Percentiles rank a stretch among this genome's conserved stretches.
phyloP scores from a whole-genome alignment of 2,113 vertebrate species.

The Geococcyx californianus region DNA sequence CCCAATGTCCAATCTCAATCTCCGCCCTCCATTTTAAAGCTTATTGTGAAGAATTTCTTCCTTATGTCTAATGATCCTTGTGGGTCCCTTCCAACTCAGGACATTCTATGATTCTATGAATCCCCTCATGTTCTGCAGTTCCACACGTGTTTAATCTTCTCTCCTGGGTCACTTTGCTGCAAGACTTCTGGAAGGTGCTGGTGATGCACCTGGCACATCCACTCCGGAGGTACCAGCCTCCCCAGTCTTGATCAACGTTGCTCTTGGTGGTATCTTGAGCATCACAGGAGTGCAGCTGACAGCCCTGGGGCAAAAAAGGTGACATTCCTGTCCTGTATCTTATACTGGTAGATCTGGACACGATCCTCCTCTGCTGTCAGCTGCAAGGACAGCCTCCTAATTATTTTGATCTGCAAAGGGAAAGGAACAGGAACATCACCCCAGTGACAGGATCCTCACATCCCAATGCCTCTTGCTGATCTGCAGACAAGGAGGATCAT shows the following conservation, averaged over 20 bases:
- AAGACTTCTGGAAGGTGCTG: background rate
- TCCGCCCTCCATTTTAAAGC: too few relatives aligned
- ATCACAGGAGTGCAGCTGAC: slow-evolving; percentile 88
- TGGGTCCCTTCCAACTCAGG: too few relatives aligned
- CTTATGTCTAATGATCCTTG: too few relatives aligned
- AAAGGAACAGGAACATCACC: background rate
- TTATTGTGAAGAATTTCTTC: too few relatives aligned
- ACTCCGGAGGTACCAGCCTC: background rate
- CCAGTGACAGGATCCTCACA: too few relatives aligned
- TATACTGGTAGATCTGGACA: slow-evolving; percentile 87
- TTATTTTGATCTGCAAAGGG: slow-evolving; percentile 83
- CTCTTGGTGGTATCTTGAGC: background rate
- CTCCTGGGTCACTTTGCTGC: background rate
- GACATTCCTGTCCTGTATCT: slow-evolving; percentile 90
- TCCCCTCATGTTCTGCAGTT: fast-evolving
- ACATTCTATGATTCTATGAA: too few relatives aligned
- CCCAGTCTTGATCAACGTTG: fast-evolving
- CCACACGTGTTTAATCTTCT: fast-evolving
- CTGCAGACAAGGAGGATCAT: too few relatives aligned
- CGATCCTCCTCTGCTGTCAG: slow-evolving; percentile 11
- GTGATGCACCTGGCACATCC: background rate
- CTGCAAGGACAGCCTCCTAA: slow-evolving; percentile 64
- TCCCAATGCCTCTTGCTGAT: too few relatives aligned
- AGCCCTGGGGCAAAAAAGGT: slow-evolving; percentile 90
- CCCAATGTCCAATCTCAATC: too few relatives aligned